Conservation (phyloP, 2,113 vertebrate species). For the Anhinga rufa region DNA sequence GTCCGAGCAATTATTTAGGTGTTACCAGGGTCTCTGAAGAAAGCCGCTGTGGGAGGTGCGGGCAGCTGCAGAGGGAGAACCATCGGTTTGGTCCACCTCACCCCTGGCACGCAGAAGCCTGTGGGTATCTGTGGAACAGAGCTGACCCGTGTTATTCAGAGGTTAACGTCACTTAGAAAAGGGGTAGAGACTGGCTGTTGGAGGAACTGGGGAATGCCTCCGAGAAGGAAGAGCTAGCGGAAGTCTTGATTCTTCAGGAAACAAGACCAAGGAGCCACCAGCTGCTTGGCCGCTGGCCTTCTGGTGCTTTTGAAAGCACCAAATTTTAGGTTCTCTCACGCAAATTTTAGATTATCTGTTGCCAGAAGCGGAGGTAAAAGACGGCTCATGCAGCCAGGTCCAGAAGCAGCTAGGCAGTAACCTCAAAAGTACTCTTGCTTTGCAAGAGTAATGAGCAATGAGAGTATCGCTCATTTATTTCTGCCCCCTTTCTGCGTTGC, state of each 20-base stretch:
- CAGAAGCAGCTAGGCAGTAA: neutral
- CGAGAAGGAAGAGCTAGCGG: neutral
- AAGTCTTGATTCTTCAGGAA: neutral
- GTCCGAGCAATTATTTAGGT: neutral
- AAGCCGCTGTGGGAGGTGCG: rapidly evolving
- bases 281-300: neutral
- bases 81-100: neutral
- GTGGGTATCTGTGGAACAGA: neutral
- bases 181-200: neutral
- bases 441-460: neutral
- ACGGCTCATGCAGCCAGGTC: neutral
- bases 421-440: neutral
- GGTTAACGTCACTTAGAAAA: neutral
- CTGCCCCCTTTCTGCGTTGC: neutral
- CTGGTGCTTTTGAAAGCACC: neutral
- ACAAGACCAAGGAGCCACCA: neutral
- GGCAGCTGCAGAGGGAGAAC: neutral
- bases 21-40: neutral
- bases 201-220: neutral
- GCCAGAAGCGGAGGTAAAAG: neutral
- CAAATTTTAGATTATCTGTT: neutral
- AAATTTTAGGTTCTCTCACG: neutral
- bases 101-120: neutral
- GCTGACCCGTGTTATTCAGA: rapidly evolving
- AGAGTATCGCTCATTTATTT: neutral